phyloP scores from a whole-genome alignment of 2,113 vertebrate genomes.

The Ceyx margarethae region DNA sequence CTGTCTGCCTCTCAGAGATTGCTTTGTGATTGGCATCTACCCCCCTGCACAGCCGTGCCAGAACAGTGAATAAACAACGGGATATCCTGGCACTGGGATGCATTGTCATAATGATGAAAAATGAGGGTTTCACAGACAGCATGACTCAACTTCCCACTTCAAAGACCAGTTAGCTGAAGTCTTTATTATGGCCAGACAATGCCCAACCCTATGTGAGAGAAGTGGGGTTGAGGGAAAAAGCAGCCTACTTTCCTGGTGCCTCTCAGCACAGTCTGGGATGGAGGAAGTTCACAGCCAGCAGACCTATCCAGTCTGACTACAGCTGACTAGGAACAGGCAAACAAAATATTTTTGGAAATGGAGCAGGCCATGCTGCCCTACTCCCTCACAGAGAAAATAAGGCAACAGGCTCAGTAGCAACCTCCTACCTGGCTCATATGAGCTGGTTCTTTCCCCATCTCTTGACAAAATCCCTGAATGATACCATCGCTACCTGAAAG shows the following conservation, averaged over 20 bases:
- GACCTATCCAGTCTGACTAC: background rate
- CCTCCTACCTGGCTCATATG: background rate
- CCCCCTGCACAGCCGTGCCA: conserved; percentile 1
- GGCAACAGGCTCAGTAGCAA: background rate
- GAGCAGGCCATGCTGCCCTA: background rate
- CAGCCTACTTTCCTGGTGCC: background rate
- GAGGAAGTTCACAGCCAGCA: background rate
- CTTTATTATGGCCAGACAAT: conserved; percentile 34
- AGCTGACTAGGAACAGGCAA: conserved; percentile 13
- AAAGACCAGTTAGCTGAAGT: conserved; percentile 48
- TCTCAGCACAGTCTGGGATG: background rate
- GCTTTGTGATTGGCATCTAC: conserved; percentile 41
- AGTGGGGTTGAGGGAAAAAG: background rate
- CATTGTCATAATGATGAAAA: conserved; percentile 70
- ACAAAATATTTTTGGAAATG: background rate
- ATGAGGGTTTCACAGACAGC: conserved; percentile 61
- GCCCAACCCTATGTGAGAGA: conserved; percentile 10
- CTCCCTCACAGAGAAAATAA: background rate
- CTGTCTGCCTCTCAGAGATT: conserved; percentile 52
- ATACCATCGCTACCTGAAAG: background rate
- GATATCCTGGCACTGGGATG: conserved; percentile 50
- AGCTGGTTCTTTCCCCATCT: rapidly evolving
- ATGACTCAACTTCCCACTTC: conserved; percentile 70
- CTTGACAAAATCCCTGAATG: background rate
- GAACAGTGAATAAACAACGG: conserved; percentile 63